Evolutionary conservation across 2,888 invertebrate genomes (phyloP).

Genomic region (Apamea epomidion): DNA sequence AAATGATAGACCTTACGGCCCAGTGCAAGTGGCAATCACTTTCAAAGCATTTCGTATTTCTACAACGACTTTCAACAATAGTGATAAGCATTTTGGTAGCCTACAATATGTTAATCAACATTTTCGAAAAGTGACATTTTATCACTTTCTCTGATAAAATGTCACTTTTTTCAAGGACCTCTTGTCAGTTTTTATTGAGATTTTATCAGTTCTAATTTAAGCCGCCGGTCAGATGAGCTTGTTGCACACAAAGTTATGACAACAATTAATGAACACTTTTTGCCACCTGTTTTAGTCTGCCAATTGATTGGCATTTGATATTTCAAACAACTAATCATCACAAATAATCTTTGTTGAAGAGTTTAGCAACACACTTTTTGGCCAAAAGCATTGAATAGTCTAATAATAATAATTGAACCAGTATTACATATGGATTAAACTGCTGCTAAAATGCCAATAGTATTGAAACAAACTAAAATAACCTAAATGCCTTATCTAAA

Average conservation of each 20-base stretch:
- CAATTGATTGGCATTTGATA: neutral
- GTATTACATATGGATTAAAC: neutral
- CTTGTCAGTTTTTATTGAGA: neutral
- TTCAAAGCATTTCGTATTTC: neutral
- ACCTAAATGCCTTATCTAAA: conserved; percentile 21
- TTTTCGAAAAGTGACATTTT: too few relatives aligned
- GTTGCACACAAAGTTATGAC: neutral
- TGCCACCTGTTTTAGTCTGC: neutral
- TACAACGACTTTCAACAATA: neutral
- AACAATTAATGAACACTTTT: neutral
- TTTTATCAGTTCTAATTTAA: neutral
- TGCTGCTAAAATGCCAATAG: neutral
- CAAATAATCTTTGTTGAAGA: neutral
- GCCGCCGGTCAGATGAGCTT: neutral
- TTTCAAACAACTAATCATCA: neutral
- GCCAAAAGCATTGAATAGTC: too few relatives aligned
- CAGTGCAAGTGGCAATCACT: neutral
- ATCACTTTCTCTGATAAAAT: neutral
- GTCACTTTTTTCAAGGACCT: neutral
- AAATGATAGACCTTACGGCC: neutral
- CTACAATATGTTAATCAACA: neutral
- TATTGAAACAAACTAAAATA: neutral
- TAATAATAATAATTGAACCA: too few relatives aligned
- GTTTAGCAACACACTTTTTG: neutral
- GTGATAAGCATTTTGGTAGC: neutral